Evolutionary conservation across 1,140 invertebrate genomes (phyloP).

Genomic region (Solenopsis invicta): DNA sequence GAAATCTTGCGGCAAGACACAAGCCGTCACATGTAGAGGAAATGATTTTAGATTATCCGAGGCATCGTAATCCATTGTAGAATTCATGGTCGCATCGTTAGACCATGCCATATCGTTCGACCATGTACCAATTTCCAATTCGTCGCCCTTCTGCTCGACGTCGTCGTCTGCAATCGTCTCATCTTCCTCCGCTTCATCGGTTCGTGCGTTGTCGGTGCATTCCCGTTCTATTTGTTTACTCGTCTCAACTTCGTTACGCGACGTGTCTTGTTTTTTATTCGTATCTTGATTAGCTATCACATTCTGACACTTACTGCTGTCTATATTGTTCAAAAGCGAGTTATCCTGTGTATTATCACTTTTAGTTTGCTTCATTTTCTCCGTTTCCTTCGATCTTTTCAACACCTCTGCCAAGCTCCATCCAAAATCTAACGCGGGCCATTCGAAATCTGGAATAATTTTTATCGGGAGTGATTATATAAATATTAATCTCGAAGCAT

Average conservation of each 20-base stretch:
- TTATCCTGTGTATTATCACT: slow-evolving; percentile 68
- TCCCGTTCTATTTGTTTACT: slow-evolving; percentile 34
- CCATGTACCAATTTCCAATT: slow-evolving; percentile 96
- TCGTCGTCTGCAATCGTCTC: slow-evolving; percentile 70
- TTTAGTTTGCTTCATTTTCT: slow-evolving; percentile 80
- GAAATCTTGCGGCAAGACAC: slow-evolving; percentile 76
- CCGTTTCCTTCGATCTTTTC: slow-evolving; percentile 88
- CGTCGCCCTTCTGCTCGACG: slow-evolving; percentile 83
- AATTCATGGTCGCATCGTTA: slow-evolving; percentile 92
- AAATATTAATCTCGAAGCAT: neutral
- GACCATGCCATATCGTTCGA: slow-evolving; percentile 97
- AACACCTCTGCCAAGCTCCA: slow-evolving; percentile 96
- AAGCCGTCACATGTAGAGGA: slow-evolving; percentile 75
- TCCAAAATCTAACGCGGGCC: slow-evolving; percentile 96
- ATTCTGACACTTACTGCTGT: slow-evolving; percentile 31
- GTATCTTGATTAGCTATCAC: neutral
- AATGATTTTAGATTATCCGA: slow-evolving; percentile 74
- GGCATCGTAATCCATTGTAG: slow-evolving; percentile 74
- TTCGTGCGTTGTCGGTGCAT: slow-evolving; percentile 64
- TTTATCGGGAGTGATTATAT: neutral
- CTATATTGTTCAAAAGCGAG: slow-evolving; percentile 27
- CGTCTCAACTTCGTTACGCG: neutral
- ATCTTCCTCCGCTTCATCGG: slow-evolving; percentile 53
- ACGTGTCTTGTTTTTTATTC: neutral
- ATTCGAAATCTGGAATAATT: slow-evolving; percentile 89